A percentile compares a stretch with the other conserved stretches of the same genome.
Conservation (phyloP, 2,113 vertebrate genomes). For the Ctenomys sociabilis region DNA sequence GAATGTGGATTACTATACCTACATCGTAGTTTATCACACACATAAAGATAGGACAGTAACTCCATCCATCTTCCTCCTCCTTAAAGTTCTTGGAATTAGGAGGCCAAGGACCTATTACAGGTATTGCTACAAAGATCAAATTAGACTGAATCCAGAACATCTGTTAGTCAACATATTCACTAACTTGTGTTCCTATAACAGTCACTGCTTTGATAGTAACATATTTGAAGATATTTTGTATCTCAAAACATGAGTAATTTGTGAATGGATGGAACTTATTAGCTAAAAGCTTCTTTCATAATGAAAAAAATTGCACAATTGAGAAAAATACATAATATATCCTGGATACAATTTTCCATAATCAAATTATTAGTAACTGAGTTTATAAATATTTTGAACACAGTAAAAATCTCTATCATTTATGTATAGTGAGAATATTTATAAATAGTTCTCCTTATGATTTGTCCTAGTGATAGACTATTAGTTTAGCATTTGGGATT, state of each 20-base stretch:
- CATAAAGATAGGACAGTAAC: not conserved
- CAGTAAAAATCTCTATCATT: not conserved
- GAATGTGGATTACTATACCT: not conserved
- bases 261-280: not conserved
- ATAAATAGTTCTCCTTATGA: not conserved
- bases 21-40: not conserved
- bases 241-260: not conserved
- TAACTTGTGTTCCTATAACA: not conserved
- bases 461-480: constrained; percentile 10
- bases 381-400: not conserved
- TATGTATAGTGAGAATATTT: not conserved
- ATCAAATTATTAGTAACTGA: not conserved
- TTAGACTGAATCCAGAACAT: not conserved
- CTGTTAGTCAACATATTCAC: not conserved
- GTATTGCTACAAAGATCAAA: not conserved
- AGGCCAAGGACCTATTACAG: not conserved
- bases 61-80: not conserved
- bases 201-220: not conserved
- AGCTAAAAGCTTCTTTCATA: not conserved
- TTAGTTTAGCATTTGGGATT: not conserved
- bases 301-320: not conserved
- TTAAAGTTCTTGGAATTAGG: not conserved
- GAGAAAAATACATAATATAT: not conserved
- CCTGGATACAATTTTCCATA: not conserved
- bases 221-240: not conserved